These are phyloP conservation scores for Sminthurinus aureus DNA, from an alignment of 2,888 invertebrate species.

Conservation along the genomic window DNA sequence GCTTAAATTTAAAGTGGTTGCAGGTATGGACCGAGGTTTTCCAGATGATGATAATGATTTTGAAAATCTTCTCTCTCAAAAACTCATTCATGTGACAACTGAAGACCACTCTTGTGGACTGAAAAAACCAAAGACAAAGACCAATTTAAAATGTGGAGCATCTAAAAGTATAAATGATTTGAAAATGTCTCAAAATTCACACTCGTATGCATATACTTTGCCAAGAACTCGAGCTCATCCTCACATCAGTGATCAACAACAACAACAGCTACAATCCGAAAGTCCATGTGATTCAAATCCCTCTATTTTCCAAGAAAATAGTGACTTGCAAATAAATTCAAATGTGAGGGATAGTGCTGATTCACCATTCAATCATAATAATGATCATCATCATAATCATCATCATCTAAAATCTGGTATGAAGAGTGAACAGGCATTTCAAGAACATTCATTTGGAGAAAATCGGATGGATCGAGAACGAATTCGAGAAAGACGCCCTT, in stretches of 20 bases:
- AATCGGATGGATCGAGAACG: not conserved
- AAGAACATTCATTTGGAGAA: not conserved
- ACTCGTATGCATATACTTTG: not conserved
- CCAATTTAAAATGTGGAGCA: not conserved
- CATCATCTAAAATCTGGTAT: not conserved
- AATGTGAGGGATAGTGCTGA: too few relatives aligned
- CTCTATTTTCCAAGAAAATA: not conserved
- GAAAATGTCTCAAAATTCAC: not conserved
- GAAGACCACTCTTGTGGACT: not conserved
- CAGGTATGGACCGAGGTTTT: not conserved
- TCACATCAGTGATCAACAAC: too few relatives aligned
- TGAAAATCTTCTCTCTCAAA: constrained; percentile 14
- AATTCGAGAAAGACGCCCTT: not conserved
- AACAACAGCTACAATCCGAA: not conserved
- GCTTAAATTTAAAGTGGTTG: not conserved
- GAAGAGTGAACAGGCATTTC: not conserved
- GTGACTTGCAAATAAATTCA: too few relatives aligned
- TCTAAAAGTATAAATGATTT: not conserved
- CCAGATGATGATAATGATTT: constrained; percentile 14
- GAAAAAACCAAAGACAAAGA: not conserved
- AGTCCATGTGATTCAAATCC: not conserved
- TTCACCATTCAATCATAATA: too few relatives aligned
- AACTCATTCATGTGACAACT: not conserved
- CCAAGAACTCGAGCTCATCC: not conserved
- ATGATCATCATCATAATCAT: not conserved